phyloP scores from a whole-genome alignment of 2,888 invertebrate species.

The Cephus pygmeus region DNA sequence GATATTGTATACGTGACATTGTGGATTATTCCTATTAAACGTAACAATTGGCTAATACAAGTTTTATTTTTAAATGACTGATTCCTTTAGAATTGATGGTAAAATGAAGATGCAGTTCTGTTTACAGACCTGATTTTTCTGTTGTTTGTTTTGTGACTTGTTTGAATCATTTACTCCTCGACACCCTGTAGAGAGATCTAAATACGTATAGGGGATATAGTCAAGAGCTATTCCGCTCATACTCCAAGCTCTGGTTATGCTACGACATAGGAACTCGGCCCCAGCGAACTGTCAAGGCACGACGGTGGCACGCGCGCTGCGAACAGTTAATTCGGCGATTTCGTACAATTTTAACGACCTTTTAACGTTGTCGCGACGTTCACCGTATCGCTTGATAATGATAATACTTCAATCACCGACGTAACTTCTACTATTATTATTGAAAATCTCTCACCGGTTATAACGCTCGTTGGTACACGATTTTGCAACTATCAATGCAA shows the following conservation, averaged over 20 bases:
- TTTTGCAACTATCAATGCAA: too few species aligned
- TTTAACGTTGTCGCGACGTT: conserved; percentile 7
- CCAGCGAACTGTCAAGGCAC: conserved; percentile 36
- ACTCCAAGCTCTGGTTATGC: conserved; percentile 1
- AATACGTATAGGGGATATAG: neutral
- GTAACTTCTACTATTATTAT: too few species aligned
- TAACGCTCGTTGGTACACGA: too few species aligned
- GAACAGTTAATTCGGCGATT: conserved; percentile 50
- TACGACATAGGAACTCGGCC: conserved; percentile 23
- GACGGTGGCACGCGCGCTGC: conserved; percentile 35
- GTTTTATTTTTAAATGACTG: too few species aligned
- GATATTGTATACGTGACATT: too few species aligned
- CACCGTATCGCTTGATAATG: neutral
- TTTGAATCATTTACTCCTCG: neutral
- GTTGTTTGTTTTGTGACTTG: neutral
- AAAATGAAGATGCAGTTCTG: too few species aligned
- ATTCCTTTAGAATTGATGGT: too few species aligned
- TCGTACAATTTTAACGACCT: conserved; percentile 40
- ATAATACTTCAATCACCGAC: too few species aligned
- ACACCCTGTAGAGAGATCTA: neutral
- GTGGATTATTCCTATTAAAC: too few species aligned
- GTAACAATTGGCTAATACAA: too few species aligned
- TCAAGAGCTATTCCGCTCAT: neutral
- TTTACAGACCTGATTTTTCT: neutral
- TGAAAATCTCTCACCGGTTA: too few species aligned